Conservation (phyloP, 92 coral and sea anemone genomes). For the Siderastrea radians region DNA sequence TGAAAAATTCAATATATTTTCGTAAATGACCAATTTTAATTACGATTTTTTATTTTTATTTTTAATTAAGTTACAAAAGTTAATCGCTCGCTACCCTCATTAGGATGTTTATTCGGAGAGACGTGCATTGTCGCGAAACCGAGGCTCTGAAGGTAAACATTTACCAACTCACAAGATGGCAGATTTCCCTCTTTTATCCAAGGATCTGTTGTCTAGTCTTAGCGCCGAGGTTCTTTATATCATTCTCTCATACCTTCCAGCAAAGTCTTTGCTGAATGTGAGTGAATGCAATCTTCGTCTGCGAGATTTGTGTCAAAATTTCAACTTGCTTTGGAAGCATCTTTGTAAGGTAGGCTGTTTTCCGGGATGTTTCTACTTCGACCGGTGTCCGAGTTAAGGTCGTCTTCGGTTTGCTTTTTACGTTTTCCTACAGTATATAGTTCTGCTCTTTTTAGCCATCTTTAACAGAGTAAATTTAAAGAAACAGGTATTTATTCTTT, state of each 20-base stretch:
- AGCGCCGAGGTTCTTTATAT: conserved; percentile 80
- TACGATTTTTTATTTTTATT: not conserved
- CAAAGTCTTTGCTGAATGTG: conserved; percentile 79
- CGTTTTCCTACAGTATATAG: not conserved
- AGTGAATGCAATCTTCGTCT: conserved; percentile 82
- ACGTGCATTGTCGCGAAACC: conserved; percentile 13
- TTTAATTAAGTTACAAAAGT: not conserved
- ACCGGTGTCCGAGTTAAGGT: not conserved
- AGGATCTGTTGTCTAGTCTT: conserved; percentile 59
- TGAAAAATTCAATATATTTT: not conserved
- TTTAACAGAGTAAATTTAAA: not conserved
- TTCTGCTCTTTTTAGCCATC: not conserved
- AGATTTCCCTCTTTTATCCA: conserved; percentile 8
- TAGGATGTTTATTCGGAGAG: not conserved
- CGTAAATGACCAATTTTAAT: not conserved
- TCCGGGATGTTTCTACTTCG: no score
- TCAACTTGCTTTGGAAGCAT: conserved; percentile 81
- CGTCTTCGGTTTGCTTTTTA: not conserved
- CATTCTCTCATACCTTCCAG: conserved; percentile 77
- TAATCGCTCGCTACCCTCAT: not conserved
- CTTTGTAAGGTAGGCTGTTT: conserved; percentile 71
- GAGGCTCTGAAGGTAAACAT: conserved; percentile 30
- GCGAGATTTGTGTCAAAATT: conserved; percentile 68
- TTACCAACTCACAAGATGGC: conserved; percentile 28
- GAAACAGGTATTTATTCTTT: not conserved